phyloP scores from a whole-genome alignment of 1,140 invertebrate species.

The Psix sp. region DNA sequence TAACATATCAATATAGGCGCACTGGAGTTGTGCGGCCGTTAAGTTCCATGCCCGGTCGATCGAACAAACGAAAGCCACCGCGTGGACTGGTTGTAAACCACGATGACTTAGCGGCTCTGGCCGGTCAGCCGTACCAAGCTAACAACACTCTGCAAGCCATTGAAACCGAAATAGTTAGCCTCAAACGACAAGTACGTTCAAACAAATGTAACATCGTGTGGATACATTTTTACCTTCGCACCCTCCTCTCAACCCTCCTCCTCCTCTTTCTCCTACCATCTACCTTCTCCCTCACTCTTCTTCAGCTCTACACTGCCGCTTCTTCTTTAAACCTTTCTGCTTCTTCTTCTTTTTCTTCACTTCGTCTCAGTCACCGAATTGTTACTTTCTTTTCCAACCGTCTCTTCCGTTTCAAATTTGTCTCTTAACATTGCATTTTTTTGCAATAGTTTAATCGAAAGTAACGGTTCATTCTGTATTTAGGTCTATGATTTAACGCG shows the following conservation, averaged over 20 bases:
- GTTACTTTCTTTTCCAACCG: no score
- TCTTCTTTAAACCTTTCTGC: no score
- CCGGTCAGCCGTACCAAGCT: slow-evolving; percentile 83
- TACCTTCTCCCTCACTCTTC: background rate
- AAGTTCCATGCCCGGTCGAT: slow-evolving; percentile 81
- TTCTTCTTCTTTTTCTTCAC: no score
- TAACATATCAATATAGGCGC: slow-evolving; percentile 68
- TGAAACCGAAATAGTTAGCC: slow-evolving; percentile 94
- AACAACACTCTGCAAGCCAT: slow-evolving; percentile 92
- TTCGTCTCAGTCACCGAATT: no score
- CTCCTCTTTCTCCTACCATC: slow-evolving; percentile 15
- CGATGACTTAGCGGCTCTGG: slow-evolving; percentile 94
- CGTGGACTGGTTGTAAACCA: slow-evolving; percentile 98
- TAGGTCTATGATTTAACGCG: no score
- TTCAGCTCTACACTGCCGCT: background rate
- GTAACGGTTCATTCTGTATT: no score
- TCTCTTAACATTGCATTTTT: no score
- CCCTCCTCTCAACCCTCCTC: background rate
- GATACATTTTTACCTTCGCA: slow-evolving; percentile 72
- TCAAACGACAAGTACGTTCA: slow-evolving; percentile 93
- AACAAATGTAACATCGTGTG: slow-evolving; percentile 72
- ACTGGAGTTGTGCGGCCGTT: slow-evolving; percentile 75
- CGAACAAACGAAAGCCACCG: slow-evolving; percentile 93
- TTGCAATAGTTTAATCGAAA: no score
- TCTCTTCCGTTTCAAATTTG: no score